A percentile compares a stretch with the other conserved stretches of the same genome.
phyloP scores from a whole-genome alignment of 2,888 invertebrate genomes.

The Leptinotarsa rubiginosa region DNA sequence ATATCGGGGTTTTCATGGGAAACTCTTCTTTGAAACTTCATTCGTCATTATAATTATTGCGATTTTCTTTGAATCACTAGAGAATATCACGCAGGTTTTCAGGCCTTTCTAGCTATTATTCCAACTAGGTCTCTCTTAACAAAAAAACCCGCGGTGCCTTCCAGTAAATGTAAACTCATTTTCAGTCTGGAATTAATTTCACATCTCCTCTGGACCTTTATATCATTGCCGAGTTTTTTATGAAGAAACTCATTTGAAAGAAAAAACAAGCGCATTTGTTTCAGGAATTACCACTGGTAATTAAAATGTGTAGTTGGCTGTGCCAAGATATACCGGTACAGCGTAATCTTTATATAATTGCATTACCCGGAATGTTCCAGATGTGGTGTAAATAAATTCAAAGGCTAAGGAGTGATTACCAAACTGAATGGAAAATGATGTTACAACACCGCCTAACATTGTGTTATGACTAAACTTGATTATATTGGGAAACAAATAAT shows the following conservation, averaged over 20 bases:
- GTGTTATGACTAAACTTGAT: no score
- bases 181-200: neutral
- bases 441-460: no score
- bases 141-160: neutral
- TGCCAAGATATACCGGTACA: conserved; percentile 11
- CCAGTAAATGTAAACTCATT: neutral
- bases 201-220: neutral
- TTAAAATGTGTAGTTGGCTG: neutral
- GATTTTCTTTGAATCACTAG: neutral
- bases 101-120: neutral
- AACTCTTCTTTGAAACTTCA: neutral
- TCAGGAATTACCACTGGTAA: neutral
- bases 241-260: neutral
- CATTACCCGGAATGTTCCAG: neutral
- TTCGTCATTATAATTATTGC: neutral
- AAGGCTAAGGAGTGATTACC: neutral
- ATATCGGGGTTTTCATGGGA: neutral
- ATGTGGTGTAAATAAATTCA: neutral
- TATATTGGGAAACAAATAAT: no score
- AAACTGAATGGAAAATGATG: neutral
- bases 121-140: neutral
- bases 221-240: neutral
- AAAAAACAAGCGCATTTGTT: neutral
- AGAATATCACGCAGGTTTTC: neutral
- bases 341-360: conserved; percentile 2